These are phyloP conservation scores for Cricetomys ansorgei DNA, from an alignment of 2,113 vertebrate species.

Conservation along the genomic window DNA sequence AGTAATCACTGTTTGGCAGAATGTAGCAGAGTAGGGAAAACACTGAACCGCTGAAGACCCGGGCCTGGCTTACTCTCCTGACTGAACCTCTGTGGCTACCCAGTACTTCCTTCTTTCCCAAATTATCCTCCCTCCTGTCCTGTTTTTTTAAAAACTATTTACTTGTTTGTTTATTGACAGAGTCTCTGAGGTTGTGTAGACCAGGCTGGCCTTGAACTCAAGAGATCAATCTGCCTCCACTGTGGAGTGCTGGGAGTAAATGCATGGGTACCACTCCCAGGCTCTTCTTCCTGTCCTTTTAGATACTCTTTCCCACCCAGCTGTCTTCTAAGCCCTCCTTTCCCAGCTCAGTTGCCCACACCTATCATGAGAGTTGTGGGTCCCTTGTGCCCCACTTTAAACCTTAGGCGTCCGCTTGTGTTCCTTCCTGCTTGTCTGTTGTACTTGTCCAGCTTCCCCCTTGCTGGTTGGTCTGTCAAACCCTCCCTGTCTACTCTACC, in stretches of 20 bases:
- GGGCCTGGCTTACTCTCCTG: neutral
- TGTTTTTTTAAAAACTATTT: too few species aligned
- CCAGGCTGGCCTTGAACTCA: neutral
- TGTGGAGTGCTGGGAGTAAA: neutral
- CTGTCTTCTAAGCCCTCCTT: neutral
- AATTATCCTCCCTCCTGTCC: neutral
- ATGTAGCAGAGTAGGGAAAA: neutral
- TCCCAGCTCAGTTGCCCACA: neutral
- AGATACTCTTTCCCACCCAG: neutral
- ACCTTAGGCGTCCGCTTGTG: neutral
- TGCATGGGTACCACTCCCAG: neutral
- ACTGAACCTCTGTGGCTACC: neutral
- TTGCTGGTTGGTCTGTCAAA: neutral
- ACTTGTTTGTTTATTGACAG: too few species aligned
- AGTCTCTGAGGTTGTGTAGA: neutral
- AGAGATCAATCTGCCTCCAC: neutral
- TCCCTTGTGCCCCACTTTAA: neutral
- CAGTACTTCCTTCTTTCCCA: too few species aligned
- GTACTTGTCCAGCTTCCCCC: neutral
- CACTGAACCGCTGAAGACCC: accelerated
- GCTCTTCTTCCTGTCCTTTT: neutral
- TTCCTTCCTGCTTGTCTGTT: neutral
- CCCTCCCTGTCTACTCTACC: accelerated
- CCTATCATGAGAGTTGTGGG: accelerated
- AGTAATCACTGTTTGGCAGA: neutral